phyloP scores from a whole-genome alignment of 2,888 invertebrate genomes.

The Aethes cnicana region DNA sequence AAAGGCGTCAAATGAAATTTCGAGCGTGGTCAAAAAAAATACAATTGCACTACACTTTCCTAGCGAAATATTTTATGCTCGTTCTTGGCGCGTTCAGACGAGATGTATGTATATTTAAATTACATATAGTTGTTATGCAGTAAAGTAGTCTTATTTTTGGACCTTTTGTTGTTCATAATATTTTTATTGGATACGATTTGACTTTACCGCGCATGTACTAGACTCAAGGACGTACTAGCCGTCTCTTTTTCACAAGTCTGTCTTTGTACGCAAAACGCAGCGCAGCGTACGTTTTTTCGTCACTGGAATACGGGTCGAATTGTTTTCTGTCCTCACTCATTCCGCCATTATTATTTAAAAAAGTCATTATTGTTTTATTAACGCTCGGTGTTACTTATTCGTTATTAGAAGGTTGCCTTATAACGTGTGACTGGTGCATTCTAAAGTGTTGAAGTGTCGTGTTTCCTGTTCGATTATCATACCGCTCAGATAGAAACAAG shows the following conservation, averaged over 20 bases:
- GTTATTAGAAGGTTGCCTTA: slow-evolving; percentile 13
- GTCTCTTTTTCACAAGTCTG: slow-evolving; percentile 61
- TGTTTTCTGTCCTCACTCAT: slow-evolving; percentile 67
- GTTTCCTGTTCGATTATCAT: slow-evolving; percentile 76
- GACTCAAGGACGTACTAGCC: slow-evolving; percentile 59
- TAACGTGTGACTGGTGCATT: slow-evolving; percentile 15
- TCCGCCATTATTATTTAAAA: slow-evolving; percentile 76
- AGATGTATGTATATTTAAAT: slow-evolving; percentile 10
- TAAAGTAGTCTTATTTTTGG: slow-evolving; percentile 4
- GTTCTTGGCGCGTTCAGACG: too few species aligned
- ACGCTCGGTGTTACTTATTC: slow-evolving; percentile 33
- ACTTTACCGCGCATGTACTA: slow-evolving; percentile 78
- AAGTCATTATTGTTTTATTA: slow-evolving; percentile 54
- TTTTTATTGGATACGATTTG: slow-evolving; percentile 51
- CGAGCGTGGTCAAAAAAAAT: slow-evolving; percentile 43
- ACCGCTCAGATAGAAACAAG: slow-evolving; percentile 64
- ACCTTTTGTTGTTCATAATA: slow-evolving; percentile 8
- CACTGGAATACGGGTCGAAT: slow-evolving; percentile 64
- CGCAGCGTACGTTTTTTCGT: slow-evolving; percentile 61
- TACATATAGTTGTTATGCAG: slow-evolving; percentile 6
- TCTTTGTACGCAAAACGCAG: slow-evolving; percentile 39
- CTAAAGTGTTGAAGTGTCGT: slow-evolving; percentile 65
- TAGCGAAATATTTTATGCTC: slow-evolving; percentile 26
- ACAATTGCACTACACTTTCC: slow-evolving; percentile 37
- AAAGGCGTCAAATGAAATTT: slow-evolving; percentile 13